phyloP scores from a whole-genome alignment of 2,113 vertebrate genomes.

The Pandion haliaetus region DNA sequence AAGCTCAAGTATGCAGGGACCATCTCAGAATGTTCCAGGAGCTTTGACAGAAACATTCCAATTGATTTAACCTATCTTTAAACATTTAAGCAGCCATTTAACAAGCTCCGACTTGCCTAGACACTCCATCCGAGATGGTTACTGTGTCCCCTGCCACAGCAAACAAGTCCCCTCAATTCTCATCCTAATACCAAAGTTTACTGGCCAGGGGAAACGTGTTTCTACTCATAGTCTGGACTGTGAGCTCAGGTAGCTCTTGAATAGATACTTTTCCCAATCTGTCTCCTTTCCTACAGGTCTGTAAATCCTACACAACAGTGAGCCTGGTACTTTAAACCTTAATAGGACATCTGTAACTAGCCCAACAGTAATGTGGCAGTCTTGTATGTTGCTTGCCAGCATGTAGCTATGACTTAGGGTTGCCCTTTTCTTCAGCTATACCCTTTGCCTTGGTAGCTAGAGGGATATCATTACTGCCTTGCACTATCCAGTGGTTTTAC shows the following conservation, averaged over 20 bases:
- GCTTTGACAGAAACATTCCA: neutral
- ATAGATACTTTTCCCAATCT: neutral
- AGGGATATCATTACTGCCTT: neutral
- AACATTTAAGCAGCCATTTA: neutral
- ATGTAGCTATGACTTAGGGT: neutral
- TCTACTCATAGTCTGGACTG: neutral
- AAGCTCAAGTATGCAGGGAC: rapidly evolving
- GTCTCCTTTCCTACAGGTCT: neutral
- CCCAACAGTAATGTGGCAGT: neutral
- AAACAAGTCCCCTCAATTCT: neutral
- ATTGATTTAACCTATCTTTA: neutral
- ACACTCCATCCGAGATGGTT: neutral
- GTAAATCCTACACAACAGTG: neutral
- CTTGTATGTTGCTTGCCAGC: neutral
- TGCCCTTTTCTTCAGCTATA: neutral
- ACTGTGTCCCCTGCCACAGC: neutral
- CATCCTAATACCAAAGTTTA: neutral
- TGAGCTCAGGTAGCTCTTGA: neutral
- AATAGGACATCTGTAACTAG: neutral
- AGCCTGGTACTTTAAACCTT: neutral
- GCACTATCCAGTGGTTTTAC: neutral
- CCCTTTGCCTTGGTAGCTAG: neutral
- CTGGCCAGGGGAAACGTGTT: neutral
- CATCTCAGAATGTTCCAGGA: neutral
- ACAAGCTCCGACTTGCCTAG: neutral